Evolutionary conservation across 1,140 invertebrate genomes (phyloP).

Genomic region (Lucilia sericata): DNA sequence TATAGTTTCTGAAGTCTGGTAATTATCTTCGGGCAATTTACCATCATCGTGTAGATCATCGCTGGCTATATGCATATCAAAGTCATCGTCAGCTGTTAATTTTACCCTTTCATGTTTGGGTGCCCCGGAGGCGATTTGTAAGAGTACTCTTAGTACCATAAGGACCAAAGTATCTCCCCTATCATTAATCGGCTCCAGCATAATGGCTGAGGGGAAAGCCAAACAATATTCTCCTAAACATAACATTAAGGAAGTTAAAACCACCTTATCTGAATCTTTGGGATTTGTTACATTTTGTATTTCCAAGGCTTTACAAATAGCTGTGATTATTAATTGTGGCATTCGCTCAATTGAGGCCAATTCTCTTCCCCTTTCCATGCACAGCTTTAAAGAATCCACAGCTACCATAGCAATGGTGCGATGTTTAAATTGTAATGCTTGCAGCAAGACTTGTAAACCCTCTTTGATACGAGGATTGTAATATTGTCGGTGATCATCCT

Average conservation of each 20-base stretch:
- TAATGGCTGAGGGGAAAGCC: slow-evolving; percentile 62
- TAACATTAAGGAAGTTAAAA: slow-evolving; percentile 87
- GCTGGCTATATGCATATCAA: slow-evolving; percentile 77
- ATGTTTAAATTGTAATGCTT: slow-evolving; percentile 79
- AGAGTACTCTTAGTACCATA: slow-evolving; percentile 69
- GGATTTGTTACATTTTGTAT: slow-evolving; percentile 66
- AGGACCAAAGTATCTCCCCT: slow-evolving; percentile 72
- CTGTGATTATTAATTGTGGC: slow-evolving; percentile 64
- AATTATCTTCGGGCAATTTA: slow-evolving; percentile 64
- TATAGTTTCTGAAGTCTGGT: slow-evolving; percentile 68
- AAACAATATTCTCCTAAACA: slow-evolving; percentile 96
- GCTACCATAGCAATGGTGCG: slow-evolving; percentile 66
- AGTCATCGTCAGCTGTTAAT: slow-evolving; percentile 72
- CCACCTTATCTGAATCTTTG: slow-evolving; percentile 76
- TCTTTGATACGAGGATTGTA: slow-evolving; percentile 81
- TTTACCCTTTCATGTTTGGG: slow-evolving; percentile 64
- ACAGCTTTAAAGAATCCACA: slow-evolving; percentile 63
- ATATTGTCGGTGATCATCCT: slow-evolving; percentile 49
- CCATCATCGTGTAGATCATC: slow-evolving; percentile 73
- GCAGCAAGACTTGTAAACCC: slow-evolving; percentile 87
- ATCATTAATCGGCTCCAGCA: slow-evolving; percentile 60
- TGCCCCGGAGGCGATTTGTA: slow-evolving; percentile 68
- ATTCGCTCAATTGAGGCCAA: slow-evolving; percentile 61
- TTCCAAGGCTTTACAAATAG: slow-evolving; percentile 64
- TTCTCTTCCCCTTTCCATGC: slow-evolving; percentile 60